Evolutionary conservation across 2,888 invertebrate species (phyloP).

Genomic region (Endomychus coccineus): DNA sequence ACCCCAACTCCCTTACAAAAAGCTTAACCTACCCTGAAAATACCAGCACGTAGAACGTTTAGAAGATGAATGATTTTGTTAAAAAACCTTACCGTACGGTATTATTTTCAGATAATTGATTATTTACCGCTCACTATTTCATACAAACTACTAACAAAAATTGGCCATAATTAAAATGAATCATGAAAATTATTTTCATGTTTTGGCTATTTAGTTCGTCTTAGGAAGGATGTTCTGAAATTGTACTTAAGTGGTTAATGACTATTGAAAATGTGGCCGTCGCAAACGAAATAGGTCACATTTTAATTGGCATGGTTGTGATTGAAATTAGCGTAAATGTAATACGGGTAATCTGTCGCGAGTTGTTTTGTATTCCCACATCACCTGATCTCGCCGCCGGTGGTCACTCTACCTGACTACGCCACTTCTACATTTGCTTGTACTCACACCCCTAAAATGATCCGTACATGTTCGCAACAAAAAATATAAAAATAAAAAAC

Average conservation of each 20-base stretch:
- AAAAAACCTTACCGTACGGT: slow-evolving; percentile 19
- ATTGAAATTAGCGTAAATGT: slow-evolving; percentile 38
- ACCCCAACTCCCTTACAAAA: slow-evolving; percentile 41
- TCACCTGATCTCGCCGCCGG: slow-evolving; percentile 19
- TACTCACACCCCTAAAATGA: slow-evolving; percentile 43
- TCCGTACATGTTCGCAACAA: slow-evolving; percentile 44
- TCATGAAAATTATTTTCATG: too few relatives aligned
- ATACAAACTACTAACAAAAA: too few relatives aligned
- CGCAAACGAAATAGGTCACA: slow-evolving; percentile 32
- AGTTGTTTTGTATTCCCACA: slow-evolving; percentile 27
- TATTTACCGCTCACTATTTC: too few relatives aligned
- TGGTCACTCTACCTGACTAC: slow-evolving; percentile 25
- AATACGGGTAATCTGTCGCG: slow-evolving; percentile 36
- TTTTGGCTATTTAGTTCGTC: too few relatives aligned
- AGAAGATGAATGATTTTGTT: too few relatives aligned
- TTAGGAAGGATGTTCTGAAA: too few relatives aligned
- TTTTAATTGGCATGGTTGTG: slow-evolving; percentile 38
- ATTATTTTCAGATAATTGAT: too few relatives aligned
- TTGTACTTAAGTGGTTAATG: too few relatives aligned
- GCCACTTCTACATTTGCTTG: slow-evolving; percentile 39
- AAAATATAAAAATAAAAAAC: slow-evolving; percentile 43
- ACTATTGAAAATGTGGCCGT: too few relatives aligned
- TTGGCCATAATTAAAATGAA: too few relatives aligned
- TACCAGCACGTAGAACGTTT: slow-evolving; percentile 36
- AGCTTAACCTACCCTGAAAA: slow-evolving; percentile 43